Base-by-base conservation (phyloP, 2,888 invertebrate genomes). In the Tryphoninae sp. region DNA sequence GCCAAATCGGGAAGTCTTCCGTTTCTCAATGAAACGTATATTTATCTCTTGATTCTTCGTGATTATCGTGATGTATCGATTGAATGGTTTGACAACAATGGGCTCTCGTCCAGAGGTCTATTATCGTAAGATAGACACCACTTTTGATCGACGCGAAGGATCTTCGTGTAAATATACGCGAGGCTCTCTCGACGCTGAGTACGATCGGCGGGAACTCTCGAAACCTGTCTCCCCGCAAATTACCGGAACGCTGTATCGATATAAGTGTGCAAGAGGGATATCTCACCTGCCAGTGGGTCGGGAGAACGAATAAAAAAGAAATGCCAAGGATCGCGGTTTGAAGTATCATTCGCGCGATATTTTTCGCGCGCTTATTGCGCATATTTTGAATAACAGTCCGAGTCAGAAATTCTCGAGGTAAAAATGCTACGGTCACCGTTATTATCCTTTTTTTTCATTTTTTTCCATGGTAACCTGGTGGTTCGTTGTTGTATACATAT, bases 81-180 rank as follows among this genome's bases (percentile, higher is more conserved):
- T 40, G 58, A 58, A 59, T 59, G 58, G 42, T 42, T 71, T 65
- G 75, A 68, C 84, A 88, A 88, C 88, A 88, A 88, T 88, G 84
- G 86, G 68, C 84, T 85, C 85, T 87, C 86, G 83, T 86, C 84
- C 55, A 22, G 85, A 81, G 76, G 86, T 77, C 84, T 84, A 85
- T 86, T 86, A 82, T 85, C 84, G 86, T 84, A 85, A 86, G 86
- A 87, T 86, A 86, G 86, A 82, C 86, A 84, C 84, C 11, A 13
- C 45, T 45, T 45, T 86, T 88, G 87, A 87, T 86, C 86, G 88
- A 87, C 86, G 85, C 84, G 83, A 84, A 86, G 87, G 88, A 82
- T 79, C 81, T 74, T 82, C 79, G 82, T 80, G 84, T 85, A 45
- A 45, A 45, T 45, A 45, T 45, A 45, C 45, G 3, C 45, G 45